These are phyloP conservation scores for Boulengerochromis microlepis DNA, from an alignment of 2,113 vertebrate species.

Conservation along the genomic window DNA sequence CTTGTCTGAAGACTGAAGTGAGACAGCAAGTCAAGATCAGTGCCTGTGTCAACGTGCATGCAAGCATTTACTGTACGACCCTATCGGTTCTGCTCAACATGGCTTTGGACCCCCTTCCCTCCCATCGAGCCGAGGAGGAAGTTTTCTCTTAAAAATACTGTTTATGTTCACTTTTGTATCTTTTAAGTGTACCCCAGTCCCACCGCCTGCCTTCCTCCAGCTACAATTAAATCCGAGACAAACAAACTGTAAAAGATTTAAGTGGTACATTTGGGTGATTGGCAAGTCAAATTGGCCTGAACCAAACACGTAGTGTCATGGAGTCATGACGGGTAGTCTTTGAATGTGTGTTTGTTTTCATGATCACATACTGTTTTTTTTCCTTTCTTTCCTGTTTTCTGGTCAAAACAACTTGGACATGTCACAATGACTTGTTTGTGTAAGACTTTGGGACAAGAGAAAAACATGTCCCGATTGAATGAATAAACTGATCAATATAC, in stretches of 20 bases:
- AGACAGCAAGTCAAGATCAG: conserved; percentile 63
- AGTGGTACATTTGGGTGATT: conserved; percentile 53
- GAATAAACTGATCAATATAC: conserved; percentile 74
- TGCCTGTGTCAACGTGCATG: conserved; percentile 71
- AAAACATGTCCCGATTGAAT: conserved; percentile 63
- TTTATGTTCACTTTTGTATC: conserved; percentile 56
- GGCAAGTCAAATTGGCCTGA: conserved; percentile 23
- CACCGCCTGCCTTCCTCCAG: conserved; percentile 15
- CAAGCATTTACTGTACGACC: conserved; percentile 53
- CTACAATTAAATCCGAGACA: conserved; percentile 41
- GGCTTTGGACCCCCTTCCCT: conserved; percentile 13
- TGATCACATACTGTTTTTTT: conserved; percentile 37
- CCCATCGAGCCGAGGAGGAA: neutral
- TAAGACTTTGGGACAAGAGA: conserved; percentile 64
- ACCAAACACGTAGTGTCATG: neutral
- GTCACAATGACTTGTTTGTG: conserved; percentile 59
- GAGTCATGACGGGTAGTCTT: conserved; percentile 31
- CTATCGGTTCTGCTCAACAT: conserved; percentile 26
- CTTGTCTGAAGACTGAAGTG: conserved; percentile 37
- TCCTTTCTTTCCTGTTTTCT: conserved; percentile 49
- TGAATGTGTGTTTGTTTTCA: conserved; percentile 67
- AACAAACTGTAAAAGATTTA: conserved; percentile 33
- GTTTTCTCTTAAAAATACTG: conserved; percentile 36
- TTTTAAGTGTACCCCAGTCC: neutral
- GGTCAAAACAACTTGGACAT: conserved; percentile 49